Evolutionary conservation across 2,113 vertebrate genomes (phyloP), one percentile per base, ranked within the genome.

Genomic region (Pangasianodon hypophthalmus): DNA sequence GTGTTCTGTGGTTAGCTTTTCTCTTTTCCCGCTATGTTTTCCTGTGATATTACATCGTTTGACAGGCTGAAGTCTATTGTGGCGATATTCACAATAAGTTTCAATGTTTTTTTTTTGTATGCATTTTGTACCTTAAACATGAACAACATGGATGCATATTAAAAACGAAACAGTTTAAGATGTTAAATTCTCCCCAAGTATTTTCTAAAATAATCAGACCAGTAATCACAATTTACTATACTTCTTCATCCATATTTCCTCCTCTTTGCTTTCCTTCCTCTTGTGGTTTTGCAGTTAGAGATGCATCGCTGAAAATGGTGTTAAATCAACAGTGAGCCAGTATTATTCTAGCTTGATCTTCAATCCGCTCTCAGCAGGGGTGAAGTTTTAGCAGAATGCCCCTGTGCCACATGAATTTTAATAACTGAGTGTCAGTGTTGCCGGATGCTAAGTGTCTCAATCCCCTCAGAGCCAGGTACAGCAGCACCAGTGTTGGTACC

Each of bases 381-480:
- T 89, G 75, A 80, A 80, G 83, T 84, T 84, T 88, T 91, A 91
- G 87, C 79, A 64, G 84, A 91, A 91, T 91, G 90, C 87, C 88
- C 86, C 81, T 62, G 79, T 67, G 85, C 90, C 88, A 89, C 91
- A 89, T 92, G 79, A 84, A 91, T 92, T 90, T 92, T 91, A 92
- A 92, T 91, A 91, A 90, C 37, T 54, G 67, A 80, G 77, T 80
- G 67, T 79, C 79, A 88, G 37, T 56, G 60, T 86, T 75, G 84
- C 87, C 37, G 50, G 58, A 87, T 89, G 58, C 71, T 79, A 75
- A 87, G 84, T 79, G 54, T 81, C 46, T 67, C n/a, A 26, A 32
- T 92, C 41, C 88, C 86, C 50, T 69, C 75, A 86, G 86, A 90
- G 83, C 81, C 86, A 41, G 60, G 29, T 83, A 79, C 73, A 85